Percentiles rank a stretch among this genome's conserved stretches.
These are phyloP conservation scores for Thoracochromis brauschi DNA, from an alignment of 2,113 vertebrate species.

Conservation along the genomic window DNA sequence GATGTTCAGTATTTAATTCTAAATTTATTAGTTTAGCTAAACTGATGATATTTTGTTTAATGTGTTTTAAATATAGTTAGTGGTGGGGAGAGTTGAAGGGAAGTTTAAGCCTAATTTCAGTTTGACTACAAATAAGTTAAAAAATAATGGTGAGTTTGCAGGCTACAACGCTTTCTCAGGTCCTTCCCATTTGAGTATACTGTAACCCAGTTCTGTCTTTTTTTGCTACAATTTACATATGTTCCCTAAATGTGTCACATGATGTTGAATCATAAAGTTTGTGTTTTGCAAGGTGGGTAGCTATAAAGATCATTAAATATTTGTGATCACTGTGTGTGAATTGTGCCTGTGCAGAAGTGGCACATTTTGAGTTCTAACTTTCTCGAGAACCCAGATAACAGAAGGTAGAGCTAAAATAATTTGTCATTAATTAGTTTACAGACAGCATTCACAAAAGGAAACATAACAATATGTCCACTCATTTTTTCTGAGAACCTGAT, in stretches of 20 bases:
- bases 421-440: not conserved
- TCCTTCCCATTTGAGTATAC: not conserved
- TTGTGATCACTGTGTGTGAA: not conserved
- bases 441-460: not conserved
- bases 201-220: accelerated
- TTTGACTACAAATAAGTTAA: not conserved
- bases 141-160: not conserved
- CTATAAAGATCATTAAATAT: not conserved
- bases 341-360: not conserved
- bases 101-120: not conserved
- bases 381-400: not conserved
- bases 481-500: not conserved
- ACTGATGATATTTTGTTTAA: not conserved
- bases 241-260: not conserved
- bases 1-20: not conserved
- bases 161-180: not conserved
- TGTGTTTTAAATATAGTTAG: not conserved
- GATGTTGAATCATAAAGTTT: not conserved
- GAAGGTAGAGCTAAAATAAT: accelerated
- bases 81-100: not conserved
- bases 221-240: not conserved
- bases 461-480: not conserved
- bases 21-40: not conserved
- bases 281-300: not conserved
- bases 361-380: not conserved